Conservation (phyloP, 2,888 invertebrate genomes). For the Heliconius aoede region DNA sequence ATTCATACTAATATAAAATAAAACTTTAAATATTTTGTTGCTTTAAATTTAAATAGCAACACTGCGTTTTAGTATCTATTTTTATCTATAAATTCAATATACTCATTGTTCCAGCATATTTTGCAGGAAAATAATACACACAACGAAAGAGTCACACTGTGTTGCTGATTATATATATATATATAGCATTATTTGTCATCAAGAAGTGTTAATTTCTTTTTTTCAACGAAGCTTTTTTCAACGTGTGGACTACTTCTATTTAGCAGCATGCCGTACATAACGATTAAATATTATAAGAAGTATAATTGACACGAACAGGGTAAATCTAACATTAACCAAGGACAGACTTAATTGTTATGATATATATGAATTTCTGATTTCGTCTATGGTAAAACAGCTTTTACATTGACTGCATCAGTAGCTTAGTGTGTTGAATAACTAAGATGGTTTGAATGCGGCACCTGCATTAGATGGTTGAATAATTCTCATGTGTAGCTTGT, state of each 20-base stretch:
- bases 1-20: not conserved
- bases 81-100: not conserved
- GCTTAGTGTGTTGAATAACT: conserved; percentile 25
- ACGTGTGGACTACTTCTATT: conserved; percentile 56
- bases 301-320: conserved; percentile 27
- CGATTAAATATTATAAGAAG: conserved; percentile 35
- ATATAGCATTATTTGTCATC: not conserved
- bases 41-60: not conserved
- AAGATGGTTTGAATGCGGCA: conserved; percentile 45
- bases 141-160: not conserved
- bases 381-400: conserved; percentile 17
- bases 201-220: conserved; percentile 51
- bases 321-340: conserved; percentile 27
- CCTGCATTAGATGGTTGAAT: conserved; percentile 65
- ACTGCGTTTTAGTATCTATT: not conserved
- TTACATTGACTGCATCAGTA: conserved; percentile 3
- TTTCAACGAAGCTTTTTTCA: conserved; percentile 56
- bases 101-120: not conserved
- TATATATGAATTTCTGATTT: conserved; percentile 23
- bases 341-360: conserved; percentile 15
- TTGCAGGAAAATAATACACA: conserved; percentile 3
- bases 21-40: not conserved
- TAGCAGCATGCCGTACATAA: conserved; percentile 57
- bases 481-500: conserved; percentile 55
- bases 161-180: not conserved